These are phyloP conservation scores for Bellardia bayeri DNA, from an alignment of 2,888 invertebrate species.

Conservation along the genomic window DNA sequence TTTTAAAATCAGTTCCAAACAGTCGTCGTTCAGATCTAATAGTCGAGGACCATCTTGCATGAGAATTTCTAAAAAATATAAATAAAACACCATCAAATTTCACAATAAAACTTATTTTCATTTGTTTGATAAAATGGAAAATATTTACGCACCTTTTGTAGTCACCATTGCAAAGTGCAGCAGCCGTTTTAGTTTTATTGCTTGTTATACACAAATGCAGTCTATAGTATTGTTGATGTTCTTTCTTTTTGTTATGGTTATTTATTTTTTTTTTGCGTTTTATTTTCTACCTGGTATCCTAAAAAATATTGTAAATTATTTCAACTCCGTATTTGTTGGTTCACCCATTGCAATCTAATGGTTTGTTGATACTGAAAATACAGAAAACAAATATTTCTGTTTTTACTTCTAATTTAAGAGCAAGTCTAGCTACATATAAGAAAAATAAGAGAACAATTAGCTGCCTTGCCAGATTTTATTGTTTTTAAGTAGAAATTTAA, in stretches of 20 bases:
- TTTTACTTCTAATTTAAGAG: too few species aligned
- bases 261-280: too few species aligned
- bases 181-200: slow-evolving; percentile 29
- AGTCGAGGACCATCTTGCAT: slow-evolving; percentile 47
- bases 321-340: too few species aligned
- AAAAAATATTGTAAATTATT: too few species aligned
- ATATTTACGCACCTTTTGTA: slow-evolving; percentile 58
- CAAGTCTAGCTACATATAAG: too few species aligned
- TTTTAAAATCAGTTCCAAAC: slow-evolving; percentile 77
- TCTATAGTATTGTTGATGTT: neutral
- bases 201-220: neutral
- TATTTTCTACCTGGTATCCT: too few species aligned
- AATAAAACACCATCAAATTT: neutral
- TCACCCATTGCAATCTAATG: too few species aligned
- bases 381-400: too few species aligned
- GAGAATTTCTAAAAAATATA: slow-evolving; percentile 36
- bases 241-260: neutral
- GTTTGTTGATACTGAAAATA: too few species aligned
- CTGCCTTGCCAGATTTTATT: too few species aligned
- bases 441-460: too few species aligned
- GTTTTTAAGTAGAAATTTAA: too few species aligned
- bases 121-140: neutral
- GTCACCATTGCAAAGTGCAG: slow-evolving; percentile 58
- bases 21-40: slow-evolving; percentile 79
- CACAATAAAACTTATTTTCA: neutral